Percentiles rank a stretch among this genome's conserved stretches.
phyloP scores from a whole-genome alignment of 2,888 invertebrate genomes.

The Melanostoma mellinum region DNA sequence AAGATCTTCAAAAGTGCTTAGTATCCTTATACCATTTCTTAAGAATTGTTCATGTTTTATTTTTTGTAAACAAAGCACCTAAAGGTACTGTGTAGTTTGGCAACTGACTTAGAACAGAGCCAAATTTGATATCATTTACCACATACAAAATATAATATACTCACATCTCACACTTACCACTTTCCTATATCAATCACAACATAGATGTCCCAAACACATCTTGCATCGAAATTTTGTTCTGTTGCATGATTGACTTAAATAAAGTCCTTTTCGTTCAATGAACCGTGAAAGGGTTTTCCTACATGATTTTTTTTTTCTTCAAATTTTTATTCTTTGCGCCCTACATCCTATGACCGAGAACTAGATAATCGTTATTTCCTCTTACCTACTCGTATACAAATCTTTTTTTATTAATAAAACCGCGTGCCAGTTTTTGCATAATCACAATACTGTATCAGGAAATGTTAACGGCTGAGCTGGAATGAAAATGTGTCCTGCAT shows the following conservation, averaged over 20 bases:
- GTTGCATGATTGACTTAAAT: neutral
- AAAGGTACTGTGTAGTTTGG: no score
- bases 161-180: no score
- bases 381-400: slow-evolving; percentile 18
- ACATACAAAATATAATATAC: no score
- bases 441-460: slow-evolving; percentile 59
- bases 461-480: slow-evolving; percentile 25
- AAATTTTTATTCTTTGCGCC: neutral
- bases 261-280: neutral
- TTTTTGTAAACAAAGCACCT: no score
- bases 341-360: slow-evolving; percentile 29
- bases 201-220: no score
- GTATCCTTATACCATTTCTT: no score
- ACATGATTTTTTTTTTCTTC: neutral
- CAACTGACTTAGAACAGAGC: no score
- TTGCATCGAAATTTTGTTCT: neutral
- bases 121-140: no score
- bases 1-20: no score
- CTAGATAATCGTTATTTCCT: slow-evolving; percentile 31
- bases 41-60: no score
- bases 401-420: slow-evolving; percentile 65
- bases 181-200: no score
- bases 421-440: slow-evolving; percentile 70
- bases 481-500: slow-evolving; percentile 61
- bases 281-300: neutral